These are phyloP conservation scores for Garra rufa DNA, from an alignment of 2,113 vertebrate genomes.

Conservation along the genomic window DNA sequence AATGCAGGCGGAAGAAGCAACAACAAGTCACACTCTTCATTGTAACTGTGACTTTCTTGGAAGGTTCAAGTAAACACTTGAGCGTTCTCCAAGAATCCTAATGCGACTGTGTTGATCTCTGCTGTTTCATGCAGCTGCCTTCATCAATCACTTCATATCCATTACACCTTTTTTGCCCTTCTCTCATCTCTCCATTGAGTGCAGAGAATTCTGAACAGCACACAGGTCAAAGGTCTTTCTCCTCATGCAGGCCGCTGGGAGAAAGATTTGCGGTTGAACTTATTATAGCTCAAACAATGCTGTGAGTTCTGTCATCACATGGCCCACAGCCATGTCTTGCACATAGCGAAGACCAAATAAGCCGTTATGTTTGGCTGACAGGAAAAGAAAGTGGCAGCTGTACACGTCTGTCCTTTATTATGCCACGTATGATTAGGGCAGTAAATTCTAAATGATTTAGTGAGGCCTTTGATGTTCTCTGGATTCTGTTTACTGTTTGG, in stretches of 20 bases:
- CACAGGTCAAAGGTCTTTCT: conserved; percentile 26
- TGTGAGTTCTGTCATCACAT: conserved; percentile 26
- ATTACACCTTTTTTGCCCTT: conserved; percentile 6
- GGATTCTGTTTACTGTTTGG: conserved; percentile 6
- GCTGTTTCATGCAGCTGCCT: conserved; percentile 45
- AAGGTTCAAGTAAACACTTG: conserved; percentile 32
- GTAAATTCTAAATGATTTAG: not conserved
- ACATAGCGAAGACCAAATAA: not conserved
- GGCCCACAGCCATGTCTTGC: not conserved
- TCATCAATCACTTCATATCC: conserved; percentile 38
- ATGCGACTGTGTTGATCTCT: conserved; percentile 10
- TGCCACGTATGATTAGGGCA: not conserved
- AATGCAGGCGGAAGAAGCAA: not conserved
- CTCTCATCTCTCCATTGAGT: conserved; percentile 13
- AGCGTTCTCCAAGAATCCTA: conserved; percentile 46
- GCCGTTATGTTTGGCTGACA: not conserved
- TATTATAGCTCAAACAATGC: conserved; percentile 20
- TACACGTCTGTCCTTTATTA: not conserved
- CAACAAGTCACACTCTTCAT: not conserved
- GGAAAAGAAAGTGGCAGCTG: not conserved
- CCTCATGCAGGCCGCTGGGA: conserved; percentile 12
- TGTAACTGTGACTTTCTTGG: conserved; percentile 33
- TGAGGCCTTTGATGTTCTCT: not conserved
- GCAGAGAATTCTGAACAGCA: conserved; percentile 13
- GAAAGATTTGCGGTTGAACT: not conserved